Evolutionary conservation across 2,888 invertebrate species (phyloP).

Genomic region (Aethes cnicana): DNA sequence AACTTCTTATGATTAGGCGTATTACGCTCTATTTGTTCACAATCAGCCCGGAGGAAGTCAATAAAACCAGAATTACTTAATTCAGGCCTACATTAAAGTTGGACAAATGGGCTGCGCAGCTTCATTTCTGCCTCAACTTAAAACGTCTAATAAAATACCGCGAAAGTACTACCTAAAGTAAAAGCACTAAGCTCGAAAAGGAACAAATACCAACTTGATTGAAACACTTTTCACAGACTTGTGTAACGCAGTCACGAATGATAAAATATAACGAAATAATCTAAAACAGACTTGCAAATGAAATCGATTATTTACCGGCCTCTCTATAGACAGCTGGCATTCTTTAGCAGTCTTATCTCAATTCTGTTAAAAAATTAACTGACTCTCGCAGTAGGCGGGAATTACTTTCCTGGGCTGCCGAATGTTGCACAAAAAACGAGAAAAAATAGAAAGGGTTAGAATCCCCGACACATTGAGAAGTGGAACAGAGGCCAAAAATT

Average conservation of each 20-base stretch:
- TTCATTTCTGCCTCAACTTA: not conserved
- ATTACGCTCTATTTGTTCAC: slow-evolving; percentile 29
- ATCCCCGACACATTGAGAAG: slow-evolving; percentile 26
- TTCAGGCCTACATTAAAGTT: slow-evolving; percentile 1
- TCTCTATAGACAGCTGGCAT: slow-evolving; percentile 17
- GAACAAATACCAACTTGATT: not conserved
- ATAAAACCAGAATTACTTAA: slow-evolving; percentile 17
- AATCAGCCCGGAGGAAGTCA: slow-evolving; percentile 23
- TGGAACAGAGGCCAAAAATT: slow-evolving; percentile 36
- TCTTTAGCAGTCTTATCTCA: slow-evolving; percentile 24
- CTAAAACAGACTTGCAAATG: slow-evolving; percentile 5
- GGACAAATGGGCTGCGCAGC: not conserved
- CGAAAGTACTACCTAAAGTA: not conserved
- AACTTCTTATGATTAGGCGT: slow-evolving; percentile 28
- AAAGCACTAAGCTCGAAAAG: not conserved
- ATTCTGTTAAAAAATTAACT: slow-evolving; percentile 27
- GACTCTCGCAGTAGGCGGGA: slow-evolving; percentile 23
- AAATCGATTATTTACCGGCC: slow-evolving; percentile 19
- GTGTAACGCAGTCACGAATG: not conserved
- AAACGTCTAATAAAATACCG: not conserved
- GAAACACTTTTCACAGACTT: not conserved
- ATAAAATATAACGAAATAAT: slow-evolving; percentile 5
- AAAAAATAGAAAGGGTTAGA: slow-evolving; percentile 30
- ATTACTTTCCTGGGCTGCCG: slow-evolving; percentile 25
- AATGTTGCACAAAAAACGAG: slow-evolving; percentile 21